Percentiles rank a stretch among this genome's conserved stretches.
These are phyloP conservation scores for Apostichopus japonicus DNA, from an alignment of 35 echinoderm and acorn worm species.

Conservation along the genomic window DNA sequence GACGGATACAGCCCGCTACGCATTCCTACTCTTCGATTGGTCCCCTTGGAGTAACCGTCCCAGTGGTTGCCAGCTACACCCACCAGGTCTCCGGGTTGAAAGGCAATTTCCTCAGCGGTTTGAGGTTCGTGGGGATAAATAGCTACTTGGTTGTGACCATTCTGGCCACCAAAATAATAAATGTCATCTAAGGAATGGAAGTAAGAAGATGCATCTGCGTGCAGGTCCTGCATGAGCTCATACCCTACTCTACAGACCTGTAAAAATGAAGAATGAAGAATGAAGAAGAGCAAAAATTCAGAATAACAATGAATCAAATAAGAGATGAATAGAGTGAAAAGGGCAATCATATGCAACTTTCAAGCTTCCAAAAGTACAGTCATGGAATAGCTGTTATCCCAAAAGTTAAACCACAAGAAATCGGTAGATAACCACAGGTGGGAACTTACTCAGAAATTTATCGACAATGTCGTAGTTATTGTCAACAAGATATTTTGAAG, in stretches of 20 bases:
- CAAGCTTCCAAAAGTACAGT: no score
- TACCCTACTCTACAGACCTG: slow-evolving; percentile 96
- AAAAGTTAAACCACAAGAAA: no score
- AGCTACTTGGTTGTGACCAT: slow-evolving; percentile 76
- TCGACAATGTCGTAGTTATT: no score
- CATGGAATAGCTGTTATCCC: no score
- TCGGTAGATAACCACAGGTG: no score
- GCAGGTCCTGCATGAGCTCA: slow-evolving; percentile 90
- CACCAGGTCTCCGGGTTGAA: slow-evolving; percentile 69
- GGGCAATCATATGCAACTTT: no score
- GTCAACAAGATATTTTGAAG: no score
- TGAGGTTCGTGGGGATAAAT: slow-evolving; percentile 78
- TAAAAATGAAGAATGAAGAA: background rate
- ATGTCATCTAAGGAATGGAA: slow-evolving; percentile 97
- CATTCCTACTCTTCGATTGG: slow-evolving; percentile 56
- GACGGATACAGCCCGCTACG: slow-evolving; percentile 84
- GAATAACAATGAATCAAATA: no score
- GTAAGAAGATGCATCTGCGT: slow-evolving; percentile 75
- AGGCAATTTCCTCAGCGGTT: slow-evolving; percentile 63
- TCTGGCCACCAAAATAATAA: slow-evolving; percentile 95
- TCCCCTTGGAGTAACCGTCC: slow-evolving; percentile 95
- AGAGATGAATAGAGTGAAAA: no score
- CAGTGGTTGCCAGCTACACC: slow-evolving; percentile 98
- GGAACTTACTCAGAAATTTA: no score
- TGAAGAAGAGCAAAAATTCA: background rate